phyloP scores from a whole-genome alignment of 2,797 vertebrate genomes.

The Pogonophryne albipinna region DNA sequence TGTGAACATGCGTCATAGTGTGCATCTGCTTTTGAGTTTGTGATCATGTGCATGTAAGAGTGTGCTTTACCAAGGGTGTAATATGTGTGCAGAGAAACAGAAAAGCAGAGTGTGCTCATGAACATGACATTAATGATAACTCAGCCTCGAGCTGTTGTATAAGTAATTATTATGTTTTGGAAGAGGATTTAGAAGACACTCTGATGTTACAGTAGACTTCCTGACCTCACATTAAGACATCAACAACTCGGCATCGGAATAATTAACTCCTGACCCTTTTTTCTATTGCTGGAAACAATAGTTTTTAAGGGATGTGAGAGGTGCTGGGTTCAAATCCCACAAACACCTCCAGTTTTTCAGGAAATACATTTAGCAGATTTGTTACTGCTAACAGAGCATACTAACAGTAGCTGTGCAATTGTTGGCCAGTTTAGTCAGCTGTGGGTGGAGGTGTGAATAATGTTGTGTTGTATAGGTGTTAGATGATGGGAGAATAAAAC shows the following conservation, averaged over 20 bases:
- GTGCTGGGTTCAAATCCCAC: background rate
- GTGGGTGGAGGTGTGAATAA: conserved; percentile 48
- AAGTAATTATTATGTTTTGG: conserved; percentile 40
- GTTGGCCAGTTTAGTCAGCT: conserved; percentile 24
- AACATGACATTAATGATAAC: conserved; percentile 30
- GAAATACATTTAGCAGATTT: background rate
- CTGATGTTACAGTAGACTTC: conserved; percentile 41
- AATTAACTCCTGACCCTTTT: conserved; percentile 13
- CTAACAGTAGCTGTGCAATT: conserved; percentile 31
- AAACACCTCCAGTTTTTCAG: background rate
- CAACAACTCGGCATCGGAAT: background rate
- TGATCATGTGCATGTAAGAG: background rate
- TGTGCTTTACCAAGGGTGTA: background rate
- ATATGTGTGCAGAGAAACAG: conserved; percentile 11
- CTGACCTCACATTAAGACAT: conserved; percentile 32
- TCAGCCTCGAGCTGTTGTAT: conserved; percentile 44
- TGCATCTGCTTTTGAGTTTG: background rate
- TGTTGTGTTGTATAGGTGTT: conserved; percentile 24
- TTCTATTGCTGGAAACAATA: conserved; percentile 3
- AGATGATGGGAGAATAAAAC: conserved; percentile 43
- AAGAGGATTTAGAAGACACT: conserved; percentile 46
- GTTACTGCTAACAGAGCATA: conserved; percentile 3
- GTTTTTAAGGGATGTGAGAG: background rate
- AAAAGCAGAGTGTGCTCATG: background rate
- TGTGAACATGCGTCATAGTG: background rate